phyloP scores from a whole-genome alignment of 1,140 invertebrate genomes.

The Drosophila arizonae region DNA sequence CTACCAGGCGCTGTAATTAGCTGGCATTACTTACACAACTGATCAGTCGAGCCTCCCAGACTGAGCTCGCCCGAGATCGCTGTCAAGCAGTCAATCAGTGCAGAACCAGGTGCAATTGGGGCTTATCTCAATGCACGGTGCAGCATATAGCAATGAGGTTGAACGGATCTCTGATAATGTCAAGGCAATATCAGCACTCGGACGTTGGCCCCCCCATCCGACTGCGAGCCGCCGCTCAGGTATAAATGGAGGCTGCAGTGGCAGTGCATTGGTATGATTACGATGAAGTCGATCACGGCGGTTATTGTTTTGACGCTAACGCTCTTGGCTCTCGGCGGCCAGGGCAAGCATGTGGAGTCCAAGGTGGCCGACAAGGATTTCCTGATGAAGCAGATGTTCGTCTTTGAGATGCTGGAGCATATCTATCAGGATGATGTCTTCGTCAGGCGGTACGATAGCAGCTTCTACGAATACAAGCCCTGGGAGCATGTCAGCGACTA shows the following conservation, averaged over 20 bases:
- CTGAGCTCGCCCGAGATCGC: background rate
- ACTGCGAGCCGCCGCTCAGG: background rate
- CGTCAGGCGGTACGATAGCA: slow-evolving; percentile 75
- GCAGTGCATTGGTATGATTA: slow-evolving; percentile 61
- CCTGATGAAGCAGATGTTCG: slow-evolving; percentile 84
- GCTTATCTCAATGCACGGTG: slow-evolving; percentile 6
- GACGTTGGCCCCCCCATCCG: slow-evolving; percentile 38
- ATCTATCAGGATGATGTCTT: slow-evolving; percentile 84
- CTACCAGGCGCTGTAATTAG: background rate
- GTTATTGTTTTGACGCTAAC: slow-evolving; percentile 65
- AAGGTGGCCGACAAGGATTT: slow-evolving; percentile 84
- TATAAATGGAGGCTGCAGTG: slow-evolving; percentile 58
- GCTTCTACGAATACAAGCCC: slow-evolving; percentile 62
- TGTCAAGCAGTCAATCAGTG: background rate
- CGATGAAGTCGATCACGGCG: slow-evolving; percentile 80
- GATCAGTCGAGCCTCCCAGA: slow-evolving; percentile 17
- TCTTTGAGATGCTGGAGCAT: slow-evolving; percentile 84
- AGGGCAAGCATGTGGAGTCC: slow-evolving; percentile 82
- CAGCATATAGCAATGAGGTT: slow-evolving; percentile 21
- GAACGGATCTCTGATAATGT: slow-evolving; percentile 63
- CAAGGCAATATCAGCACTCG: slow-evolving; percentile 54
- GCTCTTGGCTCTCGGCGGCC: slow-evolving; percentile 74
- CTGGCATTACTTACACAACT: background rate
- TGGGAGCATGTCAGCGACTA: slow-evolving; percentile 83
- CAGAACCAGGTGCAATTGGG: slow-evolving; percentile 1